Base-by-base conservation (phyloP, 2,113 vertebrate genomes). In the Macquaria ambigua region DNA sequence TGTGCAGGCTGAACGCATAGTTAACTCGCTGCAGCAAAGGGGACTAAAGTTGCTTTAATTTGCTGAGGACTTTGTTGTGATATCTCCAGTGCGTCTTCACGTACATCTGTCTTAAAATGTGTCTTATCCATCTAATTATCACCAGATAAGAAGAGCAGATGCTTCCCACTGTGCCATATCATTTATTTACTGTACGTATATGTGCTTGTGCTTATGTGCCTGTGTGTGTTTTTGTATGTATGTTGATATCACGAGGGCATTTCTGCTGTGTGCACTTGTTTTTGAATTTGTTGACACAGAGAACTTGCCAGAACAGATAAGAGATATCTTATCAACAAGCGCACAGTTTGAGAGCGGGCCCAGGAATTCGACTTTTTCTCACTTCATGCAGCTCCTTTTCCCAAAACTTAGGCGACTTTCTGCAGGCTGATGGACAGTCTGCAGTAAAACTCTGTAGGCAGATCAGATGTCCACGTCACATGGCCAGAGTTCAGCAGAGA, bases 291-390 rank as follows among this genome's bases (percentile, higher is more conserved):
- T 90, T 77, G 79, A 81, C 9, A 25, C 6, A 52, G 66, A 75
- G 81, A 81, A 82, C 70, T 74, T 61, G 39, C 66, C 71, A 39
- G 34, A 84, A 46, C 64, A 81, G 77, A 90, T 86, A 53, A 48
- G 64, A 77, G 82, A 86, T 86, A 63, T 11, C 61, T 81, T 86
- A 86, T 85, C 82, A 87, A 39, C 39, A 48, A 56, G 61, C 34
- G 21, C 67, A 39, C 55, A 73, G 62, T 68, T 70, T 41, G 68
- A 39, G 67, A 61, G 81, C 15, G 41, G 34, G 64, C 66, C 78
- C 43, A 69, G 59, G 48, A 62, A 46, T 84, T 76, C 21, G 2
- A n/a, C 23, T 63, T 69, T 25, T 43, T 56, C 23, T 81, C 41
- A 5, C 61, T 63, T 34, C 18, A 18, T 58, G 58, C 31, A 50